These are phyloP conservation scores for Furnarius figulus DNA, from an alignment of 2,113 vertebrate genomes.

Conservation along the genomic window DNA sequence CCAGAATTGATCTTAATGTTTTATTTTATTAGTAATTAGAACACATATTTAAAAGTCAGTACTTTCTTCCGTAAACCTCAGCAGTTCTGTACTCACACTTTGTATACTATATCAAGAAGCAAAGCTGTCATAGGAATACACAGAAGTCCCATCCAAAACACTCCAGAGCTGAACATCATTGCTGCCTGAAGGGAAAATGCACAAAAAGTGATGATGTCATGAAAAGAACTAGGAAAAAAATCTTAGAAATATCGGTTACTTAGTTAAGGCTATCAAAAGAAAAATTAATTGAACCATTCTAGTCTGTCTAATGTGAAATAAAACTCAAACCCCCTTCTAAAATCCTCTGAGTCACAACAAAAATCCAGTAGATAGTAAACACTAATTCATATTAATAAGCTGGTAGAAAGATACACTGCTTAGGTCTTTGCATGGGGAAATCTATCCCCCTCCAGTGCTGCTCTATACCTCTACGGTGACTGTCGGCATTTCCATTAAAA, in stretches of 20 bases:
- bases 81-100: conserved; percentile 87
- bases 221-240: not conserved
- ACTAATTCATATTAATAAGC: not conserved
- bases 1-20: not conserved
- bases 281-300: not conserved
- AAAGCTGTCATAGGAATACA: conserved; percentile 94
- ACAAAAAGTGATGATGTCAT: not conserved
- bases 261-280: not conserved
- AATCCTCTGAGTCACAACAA: not conserved
- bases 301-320: not conserved
- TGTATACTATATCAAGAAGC: conserved; percentile 90
- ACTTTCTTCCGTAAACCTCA: not conserved
- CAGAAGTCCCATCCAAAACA: conserved; percentile 95
- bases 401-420: not conserved
- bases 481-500: not conserved
- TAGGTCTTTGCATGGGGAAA: not conserved
- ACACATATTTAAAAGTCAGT: not conserved
- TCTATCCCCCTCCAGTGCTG: not conserved
- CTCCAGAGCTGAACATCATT: conserved; percentile 93
- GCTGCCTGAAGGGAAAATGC: conserved; percentile 77
- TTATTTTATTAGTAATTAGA: not conserved
- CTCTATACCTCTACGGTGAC: not conserved
- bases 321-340: not conserved
- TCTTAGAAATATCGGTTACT: not conserved
- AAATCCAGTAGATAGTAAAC: not conserved